Evolutionary conservation across 2,797 vertebrate genomes (phyloP).

Genomic region (Luscinia luscinia): DNA sequence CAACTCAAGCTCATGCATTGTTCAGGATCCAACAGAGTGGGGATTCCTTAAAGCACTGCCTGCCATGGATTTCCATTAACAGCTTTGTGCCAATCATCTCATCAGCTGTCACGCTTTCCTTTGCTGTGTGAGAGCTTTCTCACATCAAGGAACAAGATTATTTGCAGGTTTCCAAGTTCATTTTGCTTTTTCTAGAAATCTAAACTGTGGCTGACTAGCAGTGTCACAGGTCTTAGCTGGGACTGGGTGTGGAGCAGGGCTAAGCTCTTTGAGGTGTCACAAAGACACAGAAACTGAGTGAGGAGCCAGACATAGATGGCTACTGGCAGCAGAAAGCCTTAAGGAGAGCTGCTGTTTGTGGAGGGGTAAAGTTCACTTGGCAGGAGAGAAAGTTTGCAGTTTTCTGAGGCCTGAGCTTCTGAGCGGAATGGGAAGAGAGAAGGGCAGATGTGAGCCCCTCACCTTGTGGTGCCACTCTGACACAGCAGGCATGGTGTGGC

Average conservation of each 20-base stretch:
- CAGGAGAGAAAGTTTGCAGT: not conserved
- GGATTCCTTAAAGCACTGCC: not conserved
- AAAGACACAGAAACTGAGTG: not conserved
- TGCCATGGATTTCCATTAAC: not conserved
- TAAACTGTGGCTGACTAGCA: not conserved
- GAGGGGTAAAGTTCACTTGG: not conserved
- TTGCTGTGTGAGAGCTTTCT: not conserved
- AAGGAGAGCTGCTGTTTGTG: not conserved
- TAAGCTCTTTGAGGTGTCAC: not conserved
- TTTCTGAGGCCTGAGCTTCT: not conserved
- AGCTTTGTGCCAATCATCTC: not conserved
- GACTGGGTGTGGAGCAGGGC: not conserved
- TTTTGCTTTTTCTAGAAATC: not conserved
- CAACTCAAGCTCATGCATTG: not conserved
- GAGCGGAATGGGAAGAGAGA: not conserved
- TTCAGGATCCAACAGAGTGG: not conserved
- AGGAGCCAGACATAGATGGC: not conserved
- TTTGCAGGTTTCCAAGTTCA: not conserved
- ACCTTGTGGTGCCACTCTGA: fast-evolving
- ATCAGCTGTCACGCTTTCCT: not conserved
- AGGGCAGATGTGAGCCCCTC: not conserved
- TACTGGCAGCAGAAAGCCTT: not conserved
- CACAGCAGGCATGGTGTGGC: not conserved
- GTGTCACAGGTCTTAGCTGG: not conserved
- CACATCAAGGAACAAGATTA: not conserved